These are phyloP conservation scores for Oceanodroma leucorhoa DNA, from an alignment of 2,797 vertebrate species.

Conservation along the genomic window DNA sequence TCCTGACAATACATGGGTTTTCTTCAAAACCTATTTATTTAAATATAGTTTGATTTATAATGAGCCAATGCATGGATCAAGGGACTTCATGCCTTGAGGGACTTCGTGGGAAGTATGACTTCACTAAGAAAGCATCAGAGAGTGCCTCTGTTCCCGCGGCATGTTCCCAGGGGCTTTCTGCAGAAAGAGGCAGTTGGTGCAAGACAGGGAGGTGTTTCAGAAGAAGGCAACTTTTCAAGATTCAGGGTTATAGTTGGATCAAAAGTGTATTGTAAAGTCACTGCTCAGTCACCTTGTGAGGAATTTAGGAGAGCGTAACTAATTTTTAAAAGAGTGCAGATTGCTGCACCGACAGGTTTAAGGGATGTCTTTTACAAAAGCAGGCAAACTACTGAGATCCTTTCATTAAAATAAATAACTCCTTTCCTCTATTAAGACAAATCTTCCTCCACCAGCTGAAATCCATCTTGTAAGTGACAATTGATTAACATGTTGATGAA, in stretches of 20 bases:
- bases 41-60: neutral
- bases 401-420: neutral
- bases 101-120: neutral
- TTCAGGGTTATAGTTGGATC: neutral
- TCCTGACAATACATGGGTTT: neutral
- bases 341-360: neutral
- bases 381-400: neutral
- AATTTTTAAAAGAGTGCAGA: neutral
- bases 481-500: neutral
- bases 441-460: neutral
- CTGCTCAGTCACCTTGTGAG: neutral
- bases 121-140: neutral
- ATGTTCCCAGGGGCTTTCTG: neutral
- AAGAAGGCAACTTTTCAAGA: neutral
- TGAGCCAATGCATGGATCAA: neutral
- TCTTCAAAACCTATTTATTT: neutral
- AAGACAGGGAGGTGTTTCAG: neutral
- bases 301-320: neutral
- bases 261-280: neutral
- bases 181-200: neutral
- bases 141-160: rapidly evolving
- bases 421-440: neutral
- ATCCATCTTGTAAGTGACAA: neutral
- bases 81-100: neutral
- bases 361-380: neutral